Conservation (phyloP, 92 coral and sea anemone genomes). For the Desmophyllum pertusum region DNA sequence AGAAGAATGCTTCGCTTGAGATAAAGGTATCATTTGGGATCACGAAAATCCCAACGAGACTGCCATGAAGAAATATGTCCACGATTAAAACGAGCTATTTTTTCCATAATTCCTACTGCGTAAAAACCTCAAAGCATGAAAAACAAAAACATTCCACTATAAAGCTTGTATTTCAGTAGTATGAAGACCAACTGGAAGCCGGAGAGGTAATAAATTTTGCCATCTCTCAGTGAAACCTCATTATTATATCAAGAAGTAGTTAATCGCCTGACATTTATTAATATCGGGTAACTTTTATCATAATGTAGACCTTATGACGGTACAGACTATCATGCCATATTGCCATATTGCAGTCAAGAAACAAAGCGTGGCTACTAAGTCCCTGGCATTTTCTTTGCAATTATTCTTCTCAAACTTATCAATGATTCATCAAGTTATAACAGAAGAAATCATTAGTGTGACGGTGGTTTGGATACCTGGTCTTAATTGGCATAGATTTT, state of each 20-base stretch:
- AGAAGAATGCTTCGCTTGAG: background rate
- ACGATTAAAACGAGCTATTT: background rate
- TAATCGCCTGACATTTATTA: background rate
- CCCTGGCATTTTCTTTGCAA: no score
- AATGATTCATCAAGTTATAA: no score
- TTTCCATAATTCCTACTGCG: background rate
- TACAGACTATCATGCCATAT: background rate
- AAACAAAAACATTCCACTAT: background rate
- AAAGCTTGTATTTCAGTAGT: background rate
- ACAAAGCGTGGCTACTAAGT: background rate
- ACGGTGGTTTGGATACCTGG: no score
- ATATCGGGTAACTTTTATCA: background rate
- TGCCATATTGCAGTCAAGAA: background rate
- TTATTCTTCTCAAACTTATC: no score
- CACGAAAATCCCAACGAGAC: no score
- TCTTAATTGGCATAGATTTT: no score
- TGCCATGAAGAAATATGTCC: no score
- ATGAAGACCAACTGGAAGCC: background rate
- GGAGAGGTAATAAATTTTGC: background rate
- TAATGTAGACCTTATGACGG: background rate
- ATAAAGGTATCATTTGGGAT: background rate
- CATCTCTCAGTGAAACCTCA: background rate
- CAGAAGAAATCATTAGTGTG: no score
- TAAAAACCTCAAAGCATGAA: background rate
- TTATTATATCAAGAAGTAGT: no score